Evolutionary conservation across 2,113 vertebrate species (phyloP).

Genomic region (Thalassoma bifasciatum): DNA sequence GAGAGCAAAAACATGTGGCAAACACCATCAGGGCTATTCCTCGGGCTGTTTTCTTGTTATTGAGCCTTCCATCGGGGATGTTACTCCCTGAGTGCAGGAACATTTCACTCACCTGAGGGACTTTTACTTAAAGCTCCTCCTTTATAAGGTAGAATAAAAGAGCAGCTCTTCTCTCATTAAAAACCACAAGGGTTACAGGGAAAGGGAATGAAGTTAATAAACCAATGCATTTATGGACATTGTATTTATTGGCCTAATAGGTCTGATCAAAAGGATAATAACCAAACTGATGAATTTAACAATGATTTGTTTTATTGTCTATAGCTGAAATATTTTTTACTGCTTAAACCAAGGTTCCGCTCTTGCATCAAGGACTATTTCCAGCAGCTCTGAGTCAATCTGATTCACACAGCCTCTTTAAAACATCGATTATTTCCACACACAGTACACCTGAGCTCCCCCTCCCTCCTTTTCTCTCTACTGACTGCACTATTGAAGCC

Average conservation of each 20-base stretch:
- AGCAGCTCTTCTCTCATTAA: conserved; percentile 23
- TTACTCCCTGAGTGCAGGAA: conserved; percentile 40
- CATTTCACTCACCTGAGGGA: conserved; percentile 62
- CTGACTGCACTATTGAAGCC: conserved; percentile 31
- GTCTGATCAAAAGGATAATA: too few relatives aligned
- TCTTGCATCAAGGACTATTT: conserved; percentile 8
- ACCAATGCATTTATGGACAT: too few relatives aligned
- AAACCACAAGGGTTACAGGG: conserved; percentile 46
- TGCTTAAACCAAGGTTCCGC: background rate
- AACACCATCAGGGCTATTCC: conserved; percentile 69
- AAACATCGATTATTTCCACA: background rate
- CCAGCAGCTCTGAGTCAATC: background rate
- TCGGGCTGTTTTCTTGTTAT: conserved; percentile 77
- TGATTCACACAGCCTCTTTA: conserved; percentile 17
- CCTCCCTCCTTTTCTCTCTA: background rate
- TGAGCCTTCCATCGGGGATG: conserved; percentile 59
- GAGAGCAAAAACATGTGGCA: conserved; percentile 67
- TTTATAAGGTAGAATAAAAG: conserved; percentile 62
- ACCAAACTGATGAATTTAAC: background rate
- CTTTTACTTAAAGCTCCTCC: conserved; percentile 44
- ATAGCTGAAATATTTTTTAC: background rate
- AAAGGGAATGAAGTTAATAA: too few relatives aligned
- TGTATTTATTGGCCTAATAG: too few relatives aligned
- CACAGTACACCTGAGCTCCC: conserved; percentile 29
- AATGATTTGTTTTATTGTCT: background rate